Conservation (phyloP, 1,140 invertebrate species). For the Apis mellifera region Amel_HAv3.1 CM009932.2:9200501-9201000, state of each 20-base stretch:
- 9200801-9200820: no score
- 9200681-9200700: background rate
- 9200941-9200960: no score
- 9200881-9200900: background rate
- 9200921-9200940: background rate
- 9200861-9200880: background rate
- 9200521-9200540: background rate
- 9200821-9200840: background rate
- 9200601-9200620: background rate
- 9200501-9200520: no score
- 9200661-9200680: background rate
- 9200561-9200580: background rate
- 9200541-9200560: background rate
- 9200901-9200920: constrained; percentile 10
- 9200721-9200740: constrained; percentile 1
- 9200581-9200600: background rate
- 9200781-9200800: background rate
- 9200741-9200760: background rate
- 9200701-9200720: background rate
- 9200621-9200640: background rate
- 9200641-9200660: background rate
- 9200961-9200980: background rate
- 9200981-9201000: background rate
- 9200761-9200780: background rate
- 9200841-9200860: constrained; percentile 6